Conservation (phyloP, 2,797 vertebrate genomes). For the Karalla daura region DNA sequence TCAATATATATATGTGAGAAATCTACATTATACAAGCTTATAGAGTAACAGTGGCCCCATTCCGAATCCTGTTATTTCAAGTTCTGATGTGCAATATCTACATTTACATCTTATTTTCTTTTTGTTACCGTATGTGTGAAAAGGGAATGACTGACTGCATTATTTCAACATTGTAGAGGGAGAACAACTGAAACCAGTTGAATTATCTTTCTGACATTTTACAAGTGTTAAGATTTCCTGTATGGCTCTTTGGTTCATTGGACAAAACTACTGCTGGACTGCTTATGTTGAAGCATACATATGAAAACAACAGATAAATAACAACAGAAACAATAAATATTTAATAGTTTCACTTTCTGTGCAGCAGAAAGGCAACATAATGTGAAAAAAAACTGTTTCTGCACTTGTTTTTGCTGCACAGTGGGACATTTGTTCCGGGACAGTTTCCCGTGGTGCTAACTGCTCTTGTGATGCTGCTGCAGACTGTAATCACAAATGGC, state of each 20-base stretch:
- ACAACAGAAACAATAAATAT: too few species aligned
- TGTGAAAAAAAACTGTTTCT: not conserved
- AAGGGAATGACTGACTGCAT: too few species aligned
- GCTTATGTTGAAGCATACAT: not conserved
- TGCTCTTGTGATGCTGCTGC: not conserved
- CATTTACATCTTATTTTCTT: too few species aligned
- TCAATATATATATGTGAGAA: too few species aligned
- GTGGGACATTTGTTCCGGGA: conserved; percentile 8
- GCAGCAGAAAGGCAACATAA: conserved; percentile 7
- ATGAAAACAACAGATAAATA: too few species aligned
- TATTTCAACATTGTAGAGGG: too few species aligned
- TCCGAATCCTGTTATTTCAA: too few species aligned
- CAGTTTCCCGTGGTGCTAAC: conserved; percentile 18
- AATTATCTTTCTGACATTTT: not conserved
- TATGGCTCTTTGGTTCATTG: not conserved
- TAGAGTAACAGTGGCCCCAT: too few species aligned
- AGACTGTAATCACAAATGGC: conserved; percentile 43
- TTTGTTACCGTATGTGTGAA: too few species aligned
- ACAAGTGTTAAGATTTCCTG: not conserved
- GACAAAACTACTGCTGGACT: not conserved
- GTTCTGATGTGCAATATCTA: too few species aligned
- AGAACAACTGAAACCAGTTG: not conserved
- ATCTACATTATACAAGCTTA: too few species aligned
- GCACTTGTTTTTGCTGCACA: conserved; percentile 5
- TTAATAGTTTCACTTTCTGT: not conserved